Evolutionary conservation across 2,113 vertebrate species (phyloP).

Genomic region (Manacus vitellinus): DNA sequence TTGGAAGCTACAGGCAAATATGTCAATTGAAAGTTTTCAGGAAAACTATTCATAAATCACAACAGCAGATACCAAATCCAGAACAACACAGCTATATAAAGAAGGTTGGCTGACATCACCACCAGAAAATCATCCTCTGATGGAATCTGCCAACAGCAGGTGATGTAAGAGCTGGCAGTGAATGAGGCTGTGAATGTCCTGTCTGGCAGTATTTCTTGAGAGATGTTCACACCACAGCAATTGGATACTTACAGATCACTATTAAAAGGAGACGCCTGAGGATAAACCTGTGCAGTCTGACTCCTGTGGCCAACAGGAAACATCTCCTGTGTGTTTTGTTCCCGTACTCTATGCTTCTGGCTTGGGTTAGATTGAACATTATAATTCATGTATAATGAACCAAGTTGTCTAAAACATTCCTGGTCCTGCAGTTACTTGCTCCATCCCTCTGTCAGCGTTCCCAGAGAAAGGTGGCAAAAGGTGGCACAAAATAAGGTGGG

Average conservation of each 20-base stretch:
- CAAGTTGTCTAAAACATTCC: background rate
- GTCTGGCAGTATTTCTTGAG: slow-evolving; percentile 13
- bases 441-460: background rate
- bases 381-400: background rate
- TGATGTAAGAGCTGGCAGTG: slow-evolving; percentile 25
- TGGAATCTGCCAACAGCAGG: slow-evolving; percentile 8
- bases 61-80: background rate
- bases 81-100: background rate
- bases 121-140: background rate
- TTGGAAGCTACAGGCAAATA: background rate
- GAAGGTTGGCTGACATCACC: background rate
- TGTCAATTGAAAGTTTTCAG: background rate
- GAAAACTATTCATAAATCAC: background rate
- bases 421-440: background rate
- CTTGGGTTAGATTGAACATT: background rate
- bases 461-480: background rate
- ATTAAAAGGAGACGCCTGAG: background rate
- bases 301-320: background rate
- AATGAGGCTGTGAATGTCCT: background rate
- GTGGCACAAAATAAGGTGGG: background rate
- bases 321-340: rapidly evolving
- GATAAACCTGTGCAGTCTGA: background rate
- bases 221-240: background rate
- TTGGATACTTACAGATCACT: background rate
- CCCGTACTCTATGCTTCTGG: background rate